Evolutionary conservation across 1,140 invertebrate species (phyloP).

Genomic region (Drosophila pachea): DNA sequence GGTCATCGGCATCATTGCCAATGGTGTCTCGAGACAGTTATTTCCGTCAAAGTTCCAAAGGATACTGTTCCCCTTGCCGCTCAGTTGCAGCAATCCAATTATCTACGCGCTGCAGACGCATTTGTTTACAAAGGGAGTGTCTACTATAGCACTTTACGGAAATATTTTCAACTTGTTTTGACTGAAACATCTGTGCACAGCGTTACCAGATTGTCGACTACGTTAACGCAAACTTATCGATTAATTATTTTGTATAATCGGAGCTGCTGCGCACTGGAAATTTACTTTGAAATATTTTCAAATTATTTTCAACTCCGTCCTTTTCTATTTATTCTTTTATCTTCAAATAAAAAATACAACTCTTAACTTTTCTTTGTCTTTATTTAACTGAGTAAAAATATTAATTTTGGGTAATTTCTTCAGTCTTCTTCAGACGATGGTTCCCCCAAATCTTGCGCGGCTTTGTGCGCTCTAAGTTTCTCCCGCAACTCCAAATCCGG

Average conservation of each 20-base stretch:
- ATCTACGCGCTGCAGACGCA: constrained; percentile 5
- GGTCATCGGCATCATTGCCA: constrained; percentile 48
- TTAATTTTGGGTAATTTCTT: too few species aligned
- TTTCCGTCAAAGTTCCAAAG: constrained; percentile 13
- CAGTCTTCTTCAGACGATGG: constrained; percentile 9
- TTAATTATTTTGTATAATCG: background rate
- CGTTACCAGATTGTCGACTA: constrained; percentile 13
- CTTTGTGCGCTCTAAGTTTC: background rate
- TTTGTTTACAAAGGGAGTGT: constrained; percentile 5
- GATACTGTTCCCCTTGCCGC: constrained; percentile 2
- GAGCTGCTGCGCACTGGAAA: too few species aligned
- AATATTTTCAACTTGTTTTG: constrained; percentile 31
- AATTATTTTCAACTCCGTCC: too few species aligned
- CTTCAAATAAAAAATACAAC: background rate
- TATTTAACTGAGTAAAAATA: background rate
- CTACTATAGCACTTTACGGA: background rate
- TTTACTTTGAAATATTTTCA: background rate
- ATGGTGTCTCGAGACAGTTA: background rate
- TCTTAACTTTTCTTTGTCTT: background rate
- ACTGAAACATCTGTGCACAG: constrained; percentile 27
- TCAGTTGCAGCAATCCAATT: constrained; percentile 7
- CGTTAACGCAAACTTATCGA: background rate
- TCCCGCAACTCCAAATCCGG: constrained; percentile 10
- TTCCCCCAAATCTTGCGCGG: background rate
- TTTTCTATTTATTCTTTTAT: background rate